These are phyloP conservation scores for Numenius arquata DNA, from an alignment of 2,113 vertebrate genomes.

Conservation along the genomic window DNA sequence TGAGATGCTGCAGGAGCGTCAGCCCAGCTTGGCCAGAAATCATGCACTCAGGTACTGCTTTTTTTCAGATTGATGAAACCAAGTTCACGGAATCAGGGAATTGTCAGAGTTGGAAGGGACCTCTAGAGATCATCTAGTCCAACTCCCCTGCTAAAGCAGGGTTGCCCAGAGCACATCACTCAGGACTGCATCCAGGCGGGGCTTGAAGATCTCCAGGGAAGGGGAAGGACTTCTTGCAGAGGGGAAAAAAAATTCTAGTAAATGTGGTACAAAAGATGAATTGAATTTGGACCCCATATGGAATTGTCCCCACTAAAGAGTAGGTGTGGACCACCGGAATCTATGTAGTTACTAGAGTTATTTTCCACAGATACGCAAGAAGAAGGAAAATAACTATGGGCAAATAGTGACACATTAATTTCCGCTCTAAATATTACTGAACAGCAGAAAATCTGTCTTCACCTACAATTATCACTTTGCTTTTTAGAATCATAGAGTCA, in stretches of 20 bases:
- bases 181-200: no score
- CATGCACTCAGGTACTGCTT: slow-evolving; percentile 86
- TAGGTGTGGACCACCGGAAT: background rate
- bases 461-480: background rate
- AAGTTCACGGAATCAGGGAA: background rate
- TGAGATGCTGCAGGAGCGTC: slow-evolving; percentile 95
- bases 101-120: no score
- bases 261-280: background rate
- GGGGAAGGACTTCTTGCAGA: background rate
- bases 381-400: background rate
- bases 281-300: background rate
- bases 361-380: background rate
- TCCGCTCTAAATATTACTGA: background rate
- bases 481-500: background rate
- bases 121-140: no score
- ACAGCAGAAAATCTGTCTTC: background rate
- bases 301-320: background rate
- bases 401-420: background rate
- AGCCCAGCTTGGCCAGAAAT: slow-evolving; percentile 92
- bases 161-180: no score
- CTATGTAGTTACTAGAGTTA: background rate
- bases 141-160: no score
- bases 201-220: no score
- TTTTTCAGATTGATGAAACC: background rate
- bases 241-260: background rate